Evolutionary conservation across 2,113 vertebrate genomes (phyloP), one percentile per base, ranked within the genome.

Genomic region (Oostethus manadensis): DNA sequence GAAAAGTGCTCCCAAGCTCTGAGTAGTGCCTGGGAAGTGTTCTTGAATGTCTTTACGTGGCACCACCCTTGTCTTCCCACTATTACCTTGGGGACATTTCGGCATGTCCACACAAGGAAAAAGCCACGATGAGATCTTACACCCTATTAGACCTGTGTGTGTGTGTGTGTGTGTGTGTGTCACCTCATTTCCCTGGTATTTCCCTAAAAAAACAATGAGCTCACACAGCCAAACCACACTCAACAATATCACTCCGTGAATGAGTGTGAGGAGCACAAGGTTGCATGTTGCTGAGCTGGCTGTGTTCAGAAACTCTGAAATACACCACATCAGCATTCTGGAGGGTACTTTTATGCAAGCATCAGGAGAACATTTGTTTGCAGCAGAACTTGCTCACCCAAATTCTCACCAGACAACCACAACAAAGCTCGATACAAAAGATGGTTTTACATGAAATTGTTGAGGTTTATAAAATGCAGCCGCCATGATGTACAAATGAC

Each of bases 151-250:
- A 60, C 61, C 66, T 35, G 45, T 15, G 18, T 40, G 45, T 26
- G 61, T 63, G 43, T 54, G 10, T 71, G 48, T 62, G 57, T 56
- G 57, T 77, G 68, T 69, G 56, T 76, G 70, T 57, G 58, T 80
- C 68, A 81, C 66, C 79, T 77, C 76, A 75, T 51, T 79, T 70
- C 66, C 77, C 68, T 73, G 86, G 76, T 70, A 83, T 88, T 86
- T 86, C 84, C 81, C 84, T 86, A 40, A 81, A 66, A 76, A 85
- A 87, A 86, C 80, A 87, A 76, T 83, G 78, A 86, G 71, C 80
- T 85, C 85, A 88, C 80, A 77, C 73, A 66, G 68, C 64, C 83
- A 84, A 71, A 77, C 77, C 73, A 51, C 69, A 70, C 54, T 73
- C 63, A 65, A 86, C 84, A 85, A 76, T 71, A 71, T 84, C 51